These are phyloP conservation scores for Acromyrmex charruanus DNA, from an alignment of 1,140 invertebrate species.

Conservation along the genomic window DNA sequence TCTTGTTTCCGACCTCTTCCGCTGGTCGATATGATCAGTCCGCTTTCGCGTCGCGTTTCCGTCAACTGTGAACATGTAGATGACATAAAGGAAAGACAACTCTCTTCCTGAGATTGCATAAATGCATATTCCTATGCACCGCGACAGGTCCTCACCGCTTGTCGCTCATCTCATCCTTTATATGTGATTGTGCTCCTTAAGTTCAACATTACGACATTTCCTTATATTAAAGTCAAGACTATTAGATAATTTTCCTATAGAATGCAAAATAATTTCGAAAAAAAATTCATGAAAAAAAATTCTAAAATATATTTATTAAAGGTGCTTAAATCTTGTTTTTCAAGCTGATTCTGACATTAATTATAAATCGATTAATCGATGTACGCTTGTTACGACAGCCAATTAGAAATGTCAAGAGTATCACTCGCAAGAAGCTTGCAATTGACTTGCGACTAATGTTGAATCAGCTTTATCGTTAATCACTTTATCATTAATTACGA, in stretches of 20 bases:
- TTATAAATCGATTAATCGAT: no score
- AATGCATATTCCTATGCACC: constrained; percentile 24
- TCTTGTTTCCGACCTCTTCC: constrained; percentile 3
- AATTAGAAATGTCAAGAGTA: no score
- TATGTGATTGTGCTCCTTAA: background rate
- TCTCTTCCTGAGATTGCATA: background rate
- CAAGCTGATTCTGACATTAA: no score
- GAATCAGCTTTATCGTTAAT: background rate
- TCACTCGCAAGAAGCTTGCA: no score
- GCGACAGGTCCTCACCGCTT: constrained; percentile 23
- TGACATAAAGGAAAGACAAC: background rate
- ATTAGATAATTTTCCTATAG: background rate
- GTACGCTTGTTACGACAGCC: no score
- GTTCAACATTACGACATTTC: background rate
- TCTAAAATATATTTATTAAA: background rate
- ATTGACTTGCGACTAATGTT: no score
- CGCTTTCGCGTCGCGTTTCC: constrained; percentile 2
- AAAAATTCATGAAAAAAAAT: background rate
- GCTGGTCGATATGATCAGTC: no score
- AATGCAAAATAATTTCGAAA: background rate
- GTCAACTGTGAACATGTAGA: constrained; percentile 38
- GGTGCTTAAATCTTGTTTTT: background rate
- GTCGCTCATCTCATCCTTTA: background rate
- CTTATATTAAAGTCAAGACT: background rate
- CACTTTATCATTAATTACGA: background rate